Evolutionary conservation across 2,888 invertebrate genomes (phyloP).

Genomic region (Cancer borealis): DNA sequence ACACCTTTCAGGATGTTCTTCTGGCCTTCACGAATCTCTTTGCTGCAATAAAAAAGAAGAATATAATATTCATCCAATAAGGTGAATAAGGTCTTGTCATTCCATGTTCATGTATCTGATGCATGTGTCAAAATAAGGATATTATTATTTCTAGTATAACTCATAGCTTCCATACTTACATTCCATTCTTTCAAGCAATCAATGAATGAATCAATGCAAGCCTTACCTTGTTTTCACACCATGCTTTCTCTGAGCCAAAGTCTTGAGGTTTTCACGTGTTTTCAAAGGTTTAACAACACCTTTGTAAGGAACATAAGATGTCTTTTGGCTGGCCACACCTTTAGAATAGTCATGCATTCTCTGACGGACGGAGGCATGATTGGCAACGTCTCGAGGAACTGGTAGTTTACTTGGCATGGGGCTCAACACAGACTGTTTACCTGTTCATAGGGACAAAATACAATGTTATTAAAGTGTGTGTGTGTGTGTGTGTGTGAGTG

Average conservation of each 20-base stretch:
- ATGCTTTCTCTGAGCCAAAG: slow-evolving; percentile 52
- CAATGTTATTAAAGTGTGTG: not conserved
- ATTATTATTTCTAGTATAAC: too few species aligned
- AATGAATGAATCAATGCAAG: not conserved
- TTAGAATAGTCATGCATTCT: not conserved
- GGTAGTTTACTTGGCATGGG: not conserved
- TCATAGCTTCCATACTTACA: too few species aligned
- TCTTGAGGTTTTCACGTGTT: slow-evolving; percentile 48
- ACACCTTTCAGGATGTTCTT: slow-evolving; percentile 84
- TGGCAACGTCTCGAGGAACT: not conserved
- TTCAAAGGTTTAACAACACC: slow-evolving; percentile 42
- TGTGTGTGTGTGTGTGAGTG: too few species aligned
- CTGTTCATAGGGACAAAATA: not conserved
- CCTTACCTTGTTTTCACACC: slow-evolving; percentile 61
- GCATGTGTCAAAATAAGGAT: too few species aligned
- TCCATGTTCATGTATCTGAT: too few species aligned
- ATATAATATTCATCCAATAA: too few species aligned
- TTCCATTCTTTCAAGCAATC: not conserved
- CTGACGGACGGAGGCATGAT: not conserved
- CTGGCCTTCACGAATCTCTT: slow-evolving; percentile 81
- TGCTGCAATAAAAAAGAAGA: slow-evolving; percentile 77
- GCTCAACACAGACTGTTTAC: not conserved
- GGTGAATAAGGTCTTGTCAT: too few species aligned
- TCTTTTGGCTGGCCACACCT: not conserved
- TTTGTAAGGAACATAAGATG: slow-evolving; percentile 51